Evolutionary conservation across 2,888 invertebrate genomes (phyloP), one percentile per base, ranked within the genome.

Genomic region (Dioctria rufipes): DNA sequence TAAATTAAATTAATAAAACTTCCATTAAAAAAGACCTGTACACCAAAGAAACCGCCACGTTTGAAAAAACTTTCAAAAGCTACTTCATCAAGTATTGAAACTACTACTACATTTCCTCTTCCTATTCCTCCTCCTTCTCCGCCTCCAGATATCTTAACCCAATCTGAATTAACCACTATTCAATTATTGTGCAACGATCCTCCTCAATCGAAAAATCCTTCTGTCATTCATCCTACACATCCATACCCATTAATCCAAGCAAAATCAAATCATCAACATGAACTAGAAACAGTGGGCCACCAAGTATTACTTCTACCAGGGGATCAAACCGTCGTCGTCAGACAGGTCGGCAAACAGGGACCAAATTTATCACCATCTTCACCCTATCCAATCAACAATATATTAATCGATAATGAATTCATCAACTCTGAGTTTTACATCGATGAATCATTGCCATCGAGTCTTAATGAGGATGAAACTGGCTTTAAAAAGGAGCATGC

Each of bases 391-490:
- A 77, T 78, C 79, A 83, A 80, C 81, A 82, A 83, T 67, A 69
- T 80, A 67, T 39, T 82, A 67, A 83, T 82, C 60, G 84, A 84
- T 81, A 83, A 77, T 75, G 95, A 95, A 89, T 95, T 95, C 90
- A 92, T 93, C 86, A 93, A 92, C 87, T 94, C 95, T 71, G 95
- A 96, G 88, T 95, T 93, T 92, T 96, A 95, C 91, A 95, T 96
- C 89, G 96, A 96, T 87, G 96, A 96, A 89, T 95, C 95, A 83
- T 92, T 95, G 90, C 95, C 95, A 81, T 95, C 95, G 86, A 95
- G 95, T 88, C 92, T 95, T 90, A 94, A 83, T 75, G 83, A 84
- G 66, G 82, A 83, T 37, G 82, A 81, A 8, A 60, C 80, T 63
- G 78, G 82, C 66, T 78, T 67, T 42, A 25, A 25, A 25, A 67